Base-by-base conservation (phyloP, 2,888 invertebrate species). In the Aporophyla lueneburgensis region DNA sequence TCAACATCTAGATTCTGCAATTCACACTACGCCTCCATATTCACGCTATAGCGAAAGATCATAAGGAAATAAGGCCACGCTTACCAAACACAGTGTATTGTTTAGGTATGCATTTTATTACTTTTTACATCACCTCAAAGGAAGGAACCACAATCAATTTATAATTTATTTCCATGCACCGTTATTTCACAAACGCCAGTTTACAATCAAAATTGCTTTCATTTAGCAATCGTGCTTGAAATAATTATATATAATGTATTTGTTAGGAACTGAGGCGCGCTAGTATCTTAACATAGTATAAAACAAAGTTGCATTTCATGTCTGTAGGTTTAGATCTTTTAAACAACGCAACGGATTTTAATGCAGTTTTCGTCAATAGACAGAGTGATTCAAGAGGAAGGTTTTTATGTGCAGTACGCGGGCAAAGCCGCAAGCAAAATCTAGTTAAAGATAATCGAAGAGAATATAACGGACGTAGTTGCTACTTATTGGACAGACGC, bases 201-300 rank as follows among this genome's bases (percentile, higher is more conserved):
- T 71, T 66, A 63, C 24, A 72, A 54, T 70, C 51, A 53, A 75
- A 82, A 81, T 69, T 80, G 71, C 72, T 72, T 76, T 69, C n/a
- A 43, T 78, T 69, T 66, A 53, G 71, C 59, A 84, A 77, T 71
- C n/a, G 74, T 76, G 71, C 72, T 79, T 51, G 76, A 73, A 81
- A 84, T 79, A 81, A 78, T 81, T 76, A 69, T 58, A 67, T n/a
- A 59, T 62, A 19, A 63, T n/a, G 46, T 53, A 33, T 33, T 33
- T 33, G 33, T 33, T 33, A 33, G 33, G 3, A 33, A 33, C 33
- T 33, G 33, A 33, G 33, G 33, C 33, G 33, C 33, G 33, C 33
- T 33, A 33, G 33, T 33, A 33, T 33, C 33, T 33, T 33, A 2
- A 33, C 33, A 33, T 33, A 33, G 33, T 33, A 33, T 33, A 33